A percentile compares a stretch with the other conserved stretches of the same genome.
phyloP scores from a whole-genome alignment of 2,797 vertebrate genomes.

The Rhadinocentrus ornatus region DNA sequence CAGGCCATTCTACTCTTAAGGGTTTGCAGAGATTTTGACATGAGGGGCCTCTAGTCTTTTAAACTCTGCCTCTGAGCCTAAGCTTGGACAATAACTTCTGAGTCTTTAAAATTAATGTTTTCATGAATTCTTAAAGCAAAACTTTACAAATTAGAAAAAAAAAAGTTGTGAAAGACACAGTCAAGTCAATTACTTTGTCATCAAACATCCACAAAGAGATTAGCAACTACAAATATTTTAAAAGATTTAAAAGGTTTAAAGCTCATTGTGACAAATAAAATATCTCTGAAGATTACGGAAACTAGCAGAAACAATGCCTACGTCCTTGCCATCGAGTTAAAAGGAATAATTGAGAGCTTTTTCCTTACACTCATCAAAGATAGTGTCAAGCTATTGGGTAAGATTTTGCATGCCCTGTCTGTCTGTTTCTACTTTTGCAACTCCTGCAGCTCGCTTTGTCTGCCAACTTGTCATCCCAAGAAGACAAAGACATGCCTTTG shows the following conservation, averaged over 20 bases:
- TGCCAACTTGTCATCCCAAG: constrained; percentile 63
- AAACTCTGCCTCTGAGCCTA: background rate
- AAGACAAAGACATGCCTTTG: constrained; percentile 72
- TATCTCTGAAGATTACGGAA: constrained; percentile 10
- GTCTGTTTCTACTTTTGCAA: constrained; percentile 47
- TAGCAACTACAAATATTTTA: background rate
- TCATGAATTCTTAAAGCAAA: background rate
- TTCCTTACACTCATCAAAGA: constrained; percentile 47
- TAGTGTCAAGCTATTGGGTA: constrained; percentile 41
- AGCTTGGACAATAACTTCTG: background rate
- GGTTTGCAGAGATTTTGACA: background rate
- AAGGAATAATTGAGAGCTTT: constrained; percentile 33
- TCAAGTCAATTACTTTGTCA: background rate
- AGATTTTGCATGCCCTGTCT: constrained; percentile 47
- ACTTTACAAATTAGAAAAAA: background rate
- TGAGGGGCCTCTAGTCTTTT: background rate
- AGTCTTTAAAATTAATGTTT: background rate
- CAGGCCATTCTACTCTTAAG: background rate
- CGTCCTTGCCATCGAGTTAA: constrained; percentile 28
- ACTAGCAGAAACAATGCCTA: background rate
- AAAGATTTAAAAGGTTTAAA: background rate
- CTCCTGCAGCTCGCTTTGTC: constrained; percentile 56
- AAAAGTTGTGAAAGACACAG: background rate
- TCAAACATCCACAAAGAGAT: background rate
- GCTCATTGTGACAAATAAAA: background rate